Conservation (phyloP, 2,797 vertebrate genomes). For the Euthynnus affinis region DNA sequence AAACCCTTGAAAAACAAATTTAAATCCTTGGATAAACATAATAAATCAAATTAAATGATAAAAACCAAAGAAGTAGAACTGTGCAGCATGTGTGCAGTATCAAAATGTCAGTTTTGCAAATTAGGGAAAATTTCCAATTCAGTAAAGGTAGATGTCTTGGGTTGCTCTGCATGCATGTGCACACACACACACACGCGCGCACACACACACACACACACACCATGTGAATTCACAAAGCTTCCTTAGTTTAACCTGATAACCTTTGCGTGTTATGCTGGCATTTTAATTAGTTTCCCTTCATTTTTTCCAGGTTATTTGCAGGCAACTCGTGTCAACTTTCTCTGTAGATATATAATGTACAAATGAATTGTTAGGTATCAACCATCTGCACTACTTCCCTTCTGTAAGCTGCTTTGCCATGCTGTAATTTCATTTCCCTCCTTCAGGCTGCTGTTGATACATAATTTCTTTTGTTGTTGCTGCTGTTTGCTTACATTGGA, state of each 20-base stretch:
- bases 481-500: slow-evolving; percentile 32
- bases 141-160: background rate
- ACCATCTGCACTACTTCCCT: slow-evolving; percentile 42
- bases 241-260: slow-evolving; percentile 19
- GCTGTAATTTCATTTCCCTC: slow-evolving; percentile 47
- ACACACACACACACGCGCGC: background rate
- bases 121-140: slow-evolving; percentile 1
- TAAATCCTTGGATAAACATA: slow-evolving; percentile 54
- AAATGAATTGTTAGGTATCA: slow-evolving; percentile 52
- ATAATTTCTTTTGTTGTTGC: slow-evolving; percentile 37
- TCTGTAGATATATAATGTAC: slow-evolving; percentile 51
- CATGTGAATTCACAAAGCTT: slow-evolving; percentile 8
- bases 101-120: background rate
- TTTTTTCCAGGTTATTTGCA: slow-evolving; percentile 37
- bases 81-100: slow-evolving; percentile 30
- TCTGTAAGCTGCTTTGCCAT: slow-evolving; percentile 55
- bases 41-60: slow-evolving; percentile 49
- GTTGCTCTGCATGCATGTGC: background rate
- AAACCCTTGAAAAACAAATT: slow-evolving; percentile 43
- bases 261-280: slow-evolving; percentile 18
- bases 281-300: slow-evolving; percentile 36
- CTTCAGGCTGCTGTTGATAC: slow-evolving; percentile 30
- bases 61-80: slow-evolving; percentile 28
- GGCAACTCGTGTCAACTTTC: slow-evolving; percentile 31
- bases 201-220: background rate